phyloP scores from a whole-genome alignment of 2,113 vertebrate genomes.

The Gymnarchus niloticus region DNA sequence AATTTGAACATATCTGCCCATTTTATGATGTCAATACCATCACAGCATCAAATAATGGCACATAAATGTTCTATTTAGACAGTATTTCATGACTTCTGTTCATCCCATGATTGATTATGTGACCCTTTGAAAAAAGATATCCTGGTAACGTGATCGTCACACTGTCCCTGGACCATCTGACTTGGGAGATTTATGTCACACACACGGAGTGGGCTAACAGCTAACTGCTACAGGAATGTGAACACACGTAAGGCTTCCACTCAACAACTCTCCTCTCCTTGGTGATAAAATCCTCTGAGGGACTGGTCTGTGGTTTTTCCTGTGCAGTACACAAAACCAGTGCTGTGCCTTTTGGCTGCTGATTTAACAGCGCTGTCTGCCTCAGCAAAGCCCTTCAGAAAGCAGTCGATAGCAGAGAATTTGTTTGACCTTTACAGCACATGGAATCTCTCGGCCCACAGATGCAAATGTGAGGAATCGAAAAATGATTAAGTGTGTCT shows the following conservation, averaged over 20 bases:
- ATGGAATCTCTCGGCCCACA: conserved; percentile 66
- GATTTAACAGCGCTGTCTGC: conserved; percentile 68
- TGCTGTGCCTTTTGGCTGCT: conserved; percentile 56
- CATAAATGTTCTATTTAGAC: not conserved
- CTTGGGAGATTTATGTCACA: too few species aligned
- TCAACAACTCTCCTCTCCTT: not conserved
- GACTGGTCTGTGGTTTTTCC: conserved; percentile 61
- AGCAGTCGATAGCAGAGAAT: conserved; percentile 76
- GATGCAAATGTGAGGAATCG: conserved; percentile 65
- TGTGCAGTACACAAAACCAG: conserved; percentile 72
- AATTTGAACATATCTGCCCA: not conserved
- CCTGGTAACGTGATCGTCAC: not conserved
- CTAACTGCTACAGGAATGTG: not conserved
- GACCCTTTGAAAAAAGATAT: not conserved
- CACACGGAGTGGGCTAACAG: not conserved
- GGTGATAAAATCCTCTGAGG: conserved; percentile 16
- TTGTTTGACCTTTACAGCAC: conserved; percentile 79
- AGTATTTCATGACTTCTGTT: not conserved
- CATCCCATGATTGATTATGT: not conserved
- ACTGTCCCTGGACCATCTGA: too few species aligned
- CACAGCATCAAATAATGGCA: not conserved
- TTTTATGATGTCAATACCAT: not conserved
- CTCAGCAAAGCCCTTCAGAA: conserved; percentile 72
- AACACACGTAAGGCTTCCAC: not conserved
- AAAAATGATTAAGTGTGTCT: conserved; percentile 55